These are phyloP conservation scores for Pungitius pungitius DNA, from an alignment of 2,113 vertebrate species.

Conservation along the genomic window DNA sequence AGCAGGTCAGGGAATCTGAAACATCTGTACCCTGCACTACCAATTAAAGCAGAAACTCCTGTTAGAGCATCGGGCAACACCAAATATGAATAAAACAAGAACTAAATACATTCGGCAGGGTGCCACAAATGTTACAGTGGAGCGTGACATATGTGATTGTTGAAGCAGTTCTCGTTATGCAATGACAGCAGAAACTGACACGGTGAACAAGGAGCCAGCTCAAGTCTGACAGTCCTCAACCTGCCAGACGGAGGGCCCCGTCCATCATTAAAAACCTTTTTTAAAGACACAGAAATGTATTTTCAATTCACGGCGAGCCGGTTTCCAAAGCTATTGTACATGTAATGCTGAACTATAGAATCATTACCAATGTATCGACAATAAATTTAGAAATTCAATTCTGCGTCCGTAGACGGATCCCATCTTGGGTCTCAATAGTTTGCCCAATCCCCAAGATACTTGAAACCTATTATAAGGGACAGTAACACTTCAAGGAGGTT, in stretches of 20 bases:
- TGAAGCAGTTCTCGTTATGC: slow-evolving; percentile 10
- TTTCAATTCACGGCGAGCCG: not conserved
- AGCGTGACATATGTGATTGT: slow-evolving; percentile 26
- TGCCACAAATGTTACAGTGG: not conserved
- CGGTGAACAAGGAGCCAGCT: not conserved
- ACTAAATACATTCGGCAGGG: slow-evolving; percentile 32
- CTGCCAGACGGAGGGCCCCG: not conserved
- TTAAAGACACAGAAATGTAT: not conserved
- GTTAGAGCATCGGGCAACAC: slow-evolving; percentile 8
- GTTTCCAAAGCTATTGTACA: slow-evolving; percentile 2
- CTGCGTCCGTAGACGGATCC: not conserved
- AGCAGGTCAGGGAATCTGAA: slow-evolving; percentile 40
- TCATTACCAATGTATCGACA: not conserved
- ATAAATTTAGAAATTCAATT: slow-evolving; percentile 7
- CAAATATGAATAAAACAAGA: slow-evolving; percentile 45
- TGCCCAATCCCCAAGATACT: not conserved
- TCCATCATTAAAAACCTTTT: slow-evolving; percentile 13
- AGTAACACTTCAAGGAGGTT: not conserved
- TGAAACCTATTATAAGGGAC: not conserved
- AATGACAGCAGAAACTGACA: not conserved
- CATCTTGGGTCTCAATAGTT: not conserved
- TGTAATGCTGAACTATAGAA: not conserved
- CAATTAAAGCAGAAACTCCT: slow-evolving; percentile 42
- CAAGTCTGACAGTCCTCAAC: slow-evolving; percentile 29
- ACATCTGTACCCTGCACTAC: slow-evolving; percentile 13